Percentiles rank a stretch among this genome's conserved stretches.
phyloP scores from a whole-genome alignment of 2,113 vertebrate species.

The Condylura cristata region DNA sequence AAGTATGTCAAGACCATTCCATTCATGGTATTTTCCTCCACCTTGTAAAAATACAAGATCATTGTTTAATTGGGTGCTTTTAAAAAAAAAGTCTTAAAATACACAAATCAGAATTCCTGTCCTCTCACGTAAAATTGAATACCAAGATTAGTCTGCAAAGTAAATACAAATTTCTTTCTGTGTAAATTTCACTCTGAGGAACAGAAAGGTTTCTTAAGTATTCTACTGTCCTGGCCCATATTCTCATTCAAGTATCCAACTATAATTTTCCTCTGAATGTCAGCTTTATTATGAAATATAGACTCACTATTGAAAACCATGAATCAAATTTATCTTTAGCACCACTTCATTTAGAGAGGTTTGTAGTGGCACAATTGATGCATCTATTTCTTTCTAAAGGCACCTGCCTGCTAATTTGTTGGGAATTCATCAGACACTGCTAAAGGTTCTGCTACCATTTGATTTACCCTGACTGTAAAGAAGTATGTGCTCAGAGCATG shows the following conservation, averaged over 20 bases:
- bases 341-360: conserved; percentile 28
- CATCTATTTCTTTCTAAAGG: conserved; percentile 51
- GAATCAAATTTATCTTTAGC: background rate
- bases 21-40: background rate
- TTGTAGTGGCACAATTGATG: conserved; percentile 23
- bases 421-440: background rate
- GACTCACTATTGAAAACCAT: background rate
- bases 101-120: conserved; percentile 46
- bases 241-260: background rate
- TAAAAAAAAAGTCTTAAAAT: conserved; percentile 27
- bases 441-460: conserved; percentile 55
- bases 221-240: background rate
- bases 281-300: background rate
- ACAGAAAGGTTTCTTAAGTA: conserved; percentile 11
- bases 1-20: background rate
- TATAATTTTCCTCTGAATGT: background rate
- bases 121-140: conserved; percentile 5
- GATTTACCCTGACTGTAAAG: conserved; percentile 48
- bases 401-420: background rate
- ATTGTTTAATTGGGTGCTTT: conserved; percentile 40
- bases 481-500: conserved; percentile 55
- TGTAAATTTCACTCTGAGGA: background rate
- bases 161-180: conserved; percentile 51
- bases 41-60: background rate
- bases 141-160: conserved; percentile 36